phyloP scores from a whole-genome alignment of 2,888 invertebrate genomes.

The Cerastis rubricosa region DNA sequence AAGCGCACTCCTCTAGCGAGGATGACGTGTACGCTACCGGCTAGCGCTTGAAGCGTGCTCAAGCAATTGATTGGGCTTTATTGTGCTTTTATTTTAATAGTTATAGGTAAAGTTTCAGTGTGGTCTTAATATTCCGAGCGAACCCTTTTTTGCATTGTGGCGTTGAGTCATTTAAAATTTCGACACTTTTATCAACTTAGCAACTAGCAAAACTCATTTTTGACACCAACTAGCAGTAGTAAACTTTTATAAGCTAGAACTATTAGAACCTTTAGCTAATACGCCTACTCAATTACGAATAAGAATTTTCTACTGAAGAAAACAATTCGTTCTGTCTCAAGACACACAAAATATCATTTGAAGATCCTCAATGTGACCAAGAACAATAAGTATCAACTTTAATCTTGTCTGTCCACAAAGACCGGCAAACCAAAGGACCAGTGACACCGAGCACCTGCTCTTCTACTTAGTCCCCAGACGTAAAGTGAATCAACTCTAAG shows the following conservation, averaged over 20 bases:
- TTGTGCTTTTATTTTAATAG: slow-evolving; percentile 48
- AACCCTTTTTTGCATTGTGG: slow-evolving; percentile 3
- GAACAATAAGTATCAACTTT: slow-evolving; percentile 19
- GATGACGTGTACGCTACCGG: slow-evolving; percentile 61
- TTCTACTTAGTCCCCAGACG: slow-evolving; percentile 52
- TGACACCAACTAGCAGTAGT: neutral
- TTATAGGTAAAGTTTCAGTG: slow-evolving; percentile 16
- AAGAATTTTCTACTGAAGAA: neutral
- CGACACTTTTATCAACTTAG: neutral
- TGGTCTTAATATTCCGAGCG: neutral
- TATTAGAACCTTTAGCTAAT: neutral
- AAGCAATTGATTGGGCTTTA: slow-evolving; percentile 56
- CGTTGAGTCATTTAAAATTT: neutral
- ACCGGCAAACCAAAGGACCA: slow-evolving; percentile 21
- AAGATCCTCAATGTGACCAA: slow-evolving; percentile 1
- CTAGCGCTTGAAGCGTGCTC: slow-evolving; percentile 68
- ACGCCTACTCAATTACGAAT: neutral
- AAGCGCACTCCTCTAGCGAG: slow-evolving; percentile 71
- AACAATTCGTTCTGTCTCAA: neutral
- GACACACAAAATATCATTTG: neutral
- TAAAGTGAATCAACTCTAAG: slow-evolving; percentile 40
- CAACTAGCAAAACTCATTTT: neutral
- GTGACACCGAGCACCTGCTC: slow-evolving; percentile 59
- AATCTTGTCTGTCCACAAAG: slow-evolving; percentile 26
- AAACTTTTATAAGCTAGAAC: neutral